phyloP scores from a whole-genome alignment of 1,140 invertebrate species.

The Drosophila quadrilineata region DNA sequence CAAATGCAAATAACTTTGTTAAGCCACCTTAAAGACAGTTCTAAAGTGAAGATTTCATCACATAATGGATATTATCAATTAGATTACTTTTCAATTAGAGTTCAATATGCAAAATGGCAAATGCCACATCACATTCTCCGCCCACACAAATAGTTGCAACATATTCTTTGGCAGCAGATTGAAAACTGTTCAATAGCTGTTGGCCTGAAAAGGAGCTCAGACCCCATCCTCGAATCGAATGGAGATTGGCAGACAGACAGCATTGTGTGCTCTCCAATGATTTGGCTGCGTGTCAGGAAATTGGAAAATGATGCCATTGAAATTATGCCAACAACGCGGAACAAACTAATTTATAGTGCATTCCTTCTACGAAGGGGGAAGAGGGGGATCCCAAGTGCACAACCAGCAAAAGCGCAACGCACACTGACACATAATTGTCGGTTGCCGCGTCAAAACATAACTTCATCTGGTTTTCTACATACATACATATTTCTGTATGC shows the following conservation, averaged over 20 bases:
- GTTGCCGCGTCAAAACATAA: no score
- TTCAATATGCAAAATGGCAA: no score
- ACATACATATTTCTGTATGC: conserved; percentile 3
- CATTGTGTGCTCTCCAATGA: neutral
- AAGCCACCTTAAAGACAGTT: no score
- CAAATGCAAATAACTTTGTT: no score
- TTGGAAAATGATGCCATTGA: conserved; percentile 30
- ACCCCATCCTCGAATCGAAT: conserved; percentile 3
- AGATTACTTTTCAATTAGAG: no score
- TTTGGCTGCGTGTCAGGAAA: conserved; percentile 32
- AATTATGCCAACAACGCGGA: conserved; percentile 16
- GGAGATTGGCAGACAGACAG: neutral
- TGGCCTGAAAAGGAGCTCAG: no score
- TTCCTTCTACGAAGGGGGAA: no score
- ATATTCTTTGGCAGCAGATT: conserved; percentile 3
- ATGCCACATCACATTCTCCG: neutral
- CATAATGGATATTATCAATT: no score
- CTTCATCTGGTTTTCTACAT: neutral
- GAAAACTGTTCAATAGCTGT: conserved; percentile 16
- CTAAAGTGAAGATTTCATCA: no score
- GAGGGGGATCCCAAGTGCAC: neutral
- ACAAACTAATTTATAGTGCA: conserved; percentile 50
- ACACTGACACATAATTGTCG: neutral
- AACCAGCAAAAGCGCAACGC: neutral
- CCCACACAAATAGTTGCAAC: no score